A percentile compares a stretch with the other conserved stretches of the same genome.
phyloP scores from a whole-genome alignment of 2,888 invertebrate species.

The Galerucella pusilla region DNA sequence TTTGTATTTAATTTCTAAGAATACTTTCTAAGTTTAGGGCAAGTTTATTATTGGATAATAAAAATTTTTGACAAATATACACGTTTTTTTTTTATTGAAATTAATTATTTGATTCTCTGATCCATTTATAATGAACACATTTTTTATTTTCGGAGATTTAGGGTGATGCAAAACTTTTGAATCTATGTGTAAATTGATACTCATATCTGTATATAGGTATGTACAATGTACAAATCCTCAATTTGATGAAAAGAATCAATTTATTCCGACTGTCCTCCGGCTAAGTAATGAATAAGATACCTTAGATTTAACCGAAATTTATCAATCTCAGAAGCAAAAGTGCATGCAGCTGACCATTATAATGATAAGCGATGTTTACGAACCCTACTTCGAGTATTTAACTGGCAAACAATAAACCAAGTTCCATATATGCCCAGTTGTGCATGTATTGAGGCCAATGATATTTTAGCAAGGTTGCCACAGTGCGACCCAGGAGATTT shows the following conservation, averaged over 20 bases:
- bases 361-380: neutral
- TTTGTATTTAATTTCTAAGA: too few relatives aligned
- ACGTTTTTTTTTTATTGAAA: too few relatives aligned
- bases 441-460: slow-evolving; percentile 62
- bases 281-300: slow-evolving; percentile 12
- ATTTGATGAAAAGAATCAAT: neutral
- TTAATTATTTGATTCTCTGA: too few relatives aligned
- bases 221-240: too few relatives aligned
- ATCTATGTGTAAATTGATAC: too few relatives aligned
- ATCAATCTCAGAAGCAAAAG: slow-evolving; percentile 13
- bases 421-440: slow-evolving; percentile 54
- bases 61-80: too few relatives aligned
- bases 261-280: neutral
- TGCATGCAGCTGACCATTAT: slow-evolving; percentile 1
- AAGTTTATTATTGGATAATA: too few relatives aligned
- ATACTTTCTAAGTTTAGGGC: too few relatives aligned
- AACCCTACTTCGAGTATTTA: slow-evolving; percentile 22
- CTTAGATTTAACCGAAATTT: slow-evolving; percentile 21
- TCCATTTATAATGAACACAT: too few relatives aligned
- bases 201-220: too few relatives aligned
- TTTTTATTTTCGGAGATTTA: too few relatives aligned
- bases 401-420: slow-evolving; percentile 39
- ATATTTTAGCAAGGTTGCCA: slow-evolving; percentile 57
- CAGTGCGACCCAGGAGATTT: slow-evolving; percentile 52
- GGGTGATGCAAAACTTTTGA: too few relatives aligned